These are phyloP conservation scores for Eucera pruinosa DNA, from an alignment of 2,888 invertebrate genomes.

Conservation along the genomic window DNA sequence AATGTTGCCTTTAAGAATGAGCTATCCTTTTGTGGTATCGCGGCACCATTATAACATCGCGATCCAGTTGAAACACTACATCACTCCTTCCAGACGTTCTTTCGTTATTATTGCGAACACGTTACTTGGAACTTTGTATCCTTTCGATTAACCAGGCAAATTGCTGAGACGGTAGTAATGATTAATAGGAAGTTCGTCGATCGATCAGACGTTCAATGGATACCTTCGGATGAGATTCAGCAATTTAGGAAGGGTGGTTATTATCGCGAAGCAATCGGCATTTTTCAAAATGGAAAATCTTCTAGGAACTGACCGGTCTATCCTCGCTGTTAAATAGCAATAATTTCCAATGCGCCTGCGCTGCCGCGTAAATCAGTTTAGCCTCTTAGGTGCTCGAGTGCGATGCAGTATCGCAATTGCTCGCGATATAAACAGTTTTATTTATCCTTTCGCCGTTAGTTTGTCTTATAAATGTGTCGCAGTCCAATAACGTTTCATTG, in stretches of 20 bases:
- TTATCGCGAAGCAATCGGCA: background rate
- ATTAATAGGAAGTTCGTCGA: background rate
- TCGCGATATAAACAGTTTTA: constrained; percentile 32
- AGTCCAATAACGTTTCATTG: constrained; percentile 7
- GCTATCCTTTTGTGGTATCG: constrained; percentile 1
- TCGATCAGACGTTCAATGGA: background rate
- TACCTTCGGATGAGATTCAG: background rate
- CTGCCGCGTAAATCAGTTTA: constrained; percentile 52
- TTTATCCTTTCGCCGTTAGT: constrained; percentile 1
- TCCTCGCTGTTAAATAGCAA: constrained; percentile 44
- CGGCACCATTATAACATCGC: background rate
- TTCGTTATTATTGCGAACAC: background rate
- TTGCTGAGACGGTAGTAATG: background rate
- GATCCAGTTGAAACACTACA: background rate
- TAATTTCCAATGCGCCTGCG: constrained; percentile 51
- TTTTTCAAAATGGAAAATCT: constrained; percentile 13
- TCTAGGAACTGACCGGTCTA: constrained; percentile 26
- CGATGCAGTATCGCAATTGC: constrained; percentile 9
- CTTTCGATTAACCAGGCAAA: background rate
- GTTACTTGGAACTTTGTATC: background rate
- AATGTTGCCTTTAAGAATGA: constrained; percentile 4
- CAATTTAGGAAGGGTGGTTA: background rate
- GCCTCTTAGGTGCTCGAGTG: background rate
- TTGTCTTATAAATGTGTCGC: constrained; percentile 6
- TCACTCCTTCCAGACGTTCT: background rate